Percentiles rank a stretch among this genome's conserved stretches.
These are phyloP conservation scores for Holotrichia oblita DNA, from an alignment of 1,140 invertebrate species.

Conservation along the genomic window DNA sequence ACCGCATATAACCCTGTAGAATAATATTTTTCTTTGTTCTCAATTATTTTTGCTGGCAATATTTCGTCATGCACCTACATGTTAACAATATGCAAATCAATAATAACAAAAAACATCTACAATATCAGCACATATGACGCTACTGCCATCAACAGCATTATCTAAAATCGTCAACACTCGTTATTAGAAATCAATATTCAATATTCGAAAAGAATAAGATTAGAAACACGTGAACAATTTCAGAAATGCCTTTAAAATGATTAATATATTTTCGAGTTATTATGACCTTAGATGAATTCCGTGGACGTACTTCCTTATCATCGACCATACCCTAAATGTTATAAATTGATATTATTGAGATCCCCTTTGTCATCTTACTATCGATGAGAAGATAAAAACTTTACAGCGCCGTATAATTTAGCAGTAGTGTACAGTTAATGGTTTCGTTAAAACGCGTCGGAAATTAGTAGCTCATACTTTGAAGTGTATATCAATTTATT, in stretches of 20 bases:
- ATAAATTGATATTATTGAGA: background rate
- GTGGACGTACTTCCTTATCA: no score
- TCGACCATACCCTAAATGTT: no score
- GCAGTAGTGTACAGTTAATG: background rate
- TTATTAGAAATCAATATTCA: background rate
- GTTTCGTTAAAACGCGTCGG: background rate
- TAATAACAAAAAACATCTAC: no score
- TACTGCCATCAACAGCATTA: no score
- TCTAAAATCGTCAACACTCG: no score
- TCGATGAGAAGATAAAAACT: conserved; percentile 3
- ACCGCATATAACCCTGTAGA: no score
- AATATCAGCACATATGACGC: no score
- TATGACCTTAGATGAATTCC: no score
- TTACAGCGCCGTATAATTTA: background rate
- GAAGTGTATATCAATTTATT: background rate
- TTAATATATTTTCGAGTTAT: background rate
- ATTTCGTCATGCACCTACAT: no score
- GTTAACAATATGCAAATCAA: no score
- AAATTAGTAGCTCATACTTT: background rate
- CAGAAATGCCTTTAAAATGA: background rate
- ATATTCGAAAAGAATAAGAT: background rate
- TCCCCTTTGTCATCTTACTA: background rate
- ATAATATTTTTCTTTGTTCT: no score
- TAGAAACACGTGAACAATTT: background rate
- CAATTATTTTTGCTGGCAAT: no score